Percentiles rank a stretch among this genome's conserved stretches.
Conservation (phyloP, 2,797 vertebrate species). For the Poecilia picta region DNA sequence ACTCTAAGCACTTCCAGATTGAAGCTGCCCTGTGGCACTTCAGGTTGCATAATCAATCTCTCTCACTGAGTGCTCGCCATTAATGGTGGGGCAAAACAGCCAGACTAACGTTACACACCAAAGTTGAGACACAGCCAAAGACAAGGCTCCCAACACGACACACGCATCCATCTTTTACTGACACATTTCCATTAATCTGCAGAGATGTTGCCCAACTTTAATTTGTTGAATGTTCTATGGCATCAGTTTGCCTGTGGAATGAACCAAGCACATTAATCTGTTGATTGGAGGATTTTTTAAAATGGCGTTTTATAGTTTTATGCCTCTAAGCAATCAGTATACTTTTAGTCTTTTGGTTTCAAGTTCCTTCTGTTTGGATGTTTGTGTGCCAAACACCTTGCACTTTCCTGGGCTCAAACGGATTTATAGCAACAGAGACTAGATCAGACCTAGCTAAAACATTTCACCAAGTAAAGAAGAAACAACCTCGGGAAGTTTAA, state of each 20-base stretch:
- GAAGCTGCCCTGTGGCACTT: slow-evolving; percentile 79
- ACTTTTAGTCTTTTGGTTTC: background rate
- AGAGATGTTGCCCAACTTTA: slow-evolving; percentile 1
- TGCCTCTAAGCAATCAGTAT: background rate
- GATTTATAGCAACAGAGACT: background rate
- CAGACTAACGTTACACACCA: slow-evolving; percentile 63
- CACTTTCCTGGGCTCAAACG: background rate
- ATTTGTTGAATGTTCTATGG: slow-evolving; percentile 12
- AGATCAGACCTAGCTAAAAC: background rate
- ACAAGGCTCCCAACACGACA: slow-evolving; percentile 25
- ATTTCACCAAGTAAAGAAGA: background rate
- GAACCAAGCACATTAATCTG: slow-evolving; percentile 3
- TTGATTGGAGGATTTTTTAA: background rate
- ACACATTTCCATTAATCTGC: slow-evolving; percentile 31
- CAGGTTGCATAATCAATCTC: slow-evolving; percentile 80
- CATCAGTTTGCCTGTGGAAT: slow-evolving; percentile 1
- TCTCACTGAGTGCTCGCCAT: slow-evolving; percentile 62
- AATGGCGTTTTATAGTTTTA: background rate
- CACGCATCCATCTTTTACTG: slow-evolving; percentile 51
- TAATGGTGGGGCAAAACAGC: slow-evolving; percentile 63
- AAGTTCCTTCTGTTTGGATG: background rate
- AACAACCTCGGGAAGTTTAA: background rate
- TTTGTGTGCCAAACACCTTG: background rate
- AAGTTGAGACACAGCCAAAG: slow-evolving; percentile 32
- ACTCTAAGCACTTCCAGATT: slow-evolving; percentile 80